Conservation (phyloP, 2,113 vertebrate genomes). For the Clarias gariepinus region DNA sequence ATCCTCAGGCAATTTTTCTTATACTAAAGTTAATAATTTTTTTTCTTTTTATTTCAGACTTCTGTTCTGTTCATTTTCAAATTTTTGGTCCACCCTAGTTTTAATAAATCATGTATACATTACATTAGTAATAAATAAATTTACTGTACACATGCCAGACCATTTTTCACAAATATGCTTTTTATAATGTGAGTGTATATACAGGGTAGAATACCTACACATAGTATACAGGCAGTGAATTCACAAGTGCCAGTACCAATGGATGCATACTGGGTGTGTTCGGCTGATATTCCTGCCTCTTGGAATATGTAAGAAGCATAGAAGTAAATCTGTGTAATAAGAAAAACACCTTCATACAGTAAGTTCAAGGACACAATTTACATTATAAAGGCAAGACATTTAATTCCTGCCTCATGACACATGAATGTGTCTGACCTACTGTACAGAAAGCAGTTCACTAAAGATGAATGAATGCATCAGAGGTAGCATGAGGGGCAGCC, state of each 20-base stretch:
- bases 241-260: constrained; percentile 86
- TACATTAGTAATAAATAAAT: not conserved
- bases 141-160: not conserved
- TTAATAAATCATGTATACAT: constrained; percentile 15
- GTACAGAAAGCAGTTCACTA: not conserved
- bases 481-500: not conserved
- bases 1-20: too few relatives aligned
- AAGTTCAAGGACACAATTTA: not conserved
- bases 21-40: too few relatives aligned
- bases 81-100: not conserved
- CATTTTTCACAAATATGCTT: constrained; percentile 25
- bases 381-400: not conserved
- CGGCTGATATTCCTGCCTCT: constrained; percentile 78
- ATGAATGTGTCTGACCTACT: not conserved
- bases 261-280: constrained; percentile 80
- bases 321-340: constrained; percentile 80
- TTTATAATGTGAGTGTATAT: constrained; percentile 52
- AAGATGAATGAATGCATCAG: not conserved
- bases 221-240: constrained; percentile 77
- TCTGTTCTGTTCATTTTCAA: too few relatives aligned
- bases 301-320: constrained; percentile 84
- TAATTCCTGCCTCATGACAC: not conserved
- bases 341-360: constrained; percentile 20
- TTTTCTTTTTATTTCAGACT: too few relatives aligned
- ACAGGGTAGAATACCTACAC: constrained; percentile 76